These are phyloP conservation scores for Lucinisca nassula DNA, from an alignment of 2,888 invertebrate species.

Conservation along the genomic window DNA sequence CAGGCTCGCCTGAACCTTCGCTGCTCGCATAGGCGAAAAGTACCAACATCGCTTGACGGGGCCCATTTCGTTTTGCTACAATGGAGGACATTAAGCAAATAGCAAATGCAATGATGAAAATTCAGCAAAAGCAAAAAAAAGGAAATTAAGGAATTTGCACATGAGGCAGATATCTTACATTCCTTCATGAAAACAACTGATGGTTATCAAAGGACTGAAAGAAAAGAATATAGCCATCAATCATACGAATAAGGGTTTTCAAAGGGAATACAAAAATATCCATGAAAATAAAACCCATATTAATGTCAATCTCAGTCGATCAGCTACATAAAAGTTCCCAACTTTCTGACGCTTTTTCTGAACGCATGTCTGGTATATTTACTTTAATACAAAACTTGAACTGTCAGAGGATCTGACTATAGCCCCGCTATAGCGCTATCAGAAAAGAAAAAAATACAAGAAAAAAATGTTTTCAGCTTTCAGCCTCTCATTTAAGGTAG, in stretches of 20 bases:
- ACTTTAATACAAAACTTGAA: neutral
- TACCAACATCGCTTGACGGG: no score
- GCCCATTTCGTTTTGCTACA: no score
- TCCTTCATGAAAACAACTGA: neutral
- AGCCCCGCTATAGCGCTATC: no score
- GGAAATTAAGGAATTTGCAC: no score
- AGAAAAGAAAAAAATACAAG: no score
- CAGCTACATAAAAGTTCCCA: neutral
- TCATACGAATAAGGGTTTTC: neutral
- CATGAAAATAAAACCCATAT: neutral
- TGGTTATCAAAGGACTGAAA: neutral
- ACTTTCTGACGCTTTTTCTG: neutral
- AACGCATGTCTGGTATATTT: neutral
- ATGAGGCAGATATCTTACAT: neutral
- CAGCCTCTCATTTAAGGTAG: no score
- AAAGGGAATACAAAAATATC: neutral
- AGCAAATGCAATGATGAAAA: no score
- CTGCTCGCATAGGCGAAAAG: no score
- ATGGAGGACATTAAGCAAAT: conserved; percentile 26
- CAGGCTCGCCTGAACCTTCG: no score
- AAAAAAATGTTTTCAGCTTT: no score
- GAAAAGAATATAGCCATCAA: neutral
- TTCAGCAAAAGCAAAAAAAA: no score
- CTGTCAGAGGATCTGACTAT: no score
- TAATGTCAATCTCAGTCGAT: neutral